Base-by-base conservation (phyloP, 2,113 vertebrate species). In the Chloroceryle aenea region DNA sequence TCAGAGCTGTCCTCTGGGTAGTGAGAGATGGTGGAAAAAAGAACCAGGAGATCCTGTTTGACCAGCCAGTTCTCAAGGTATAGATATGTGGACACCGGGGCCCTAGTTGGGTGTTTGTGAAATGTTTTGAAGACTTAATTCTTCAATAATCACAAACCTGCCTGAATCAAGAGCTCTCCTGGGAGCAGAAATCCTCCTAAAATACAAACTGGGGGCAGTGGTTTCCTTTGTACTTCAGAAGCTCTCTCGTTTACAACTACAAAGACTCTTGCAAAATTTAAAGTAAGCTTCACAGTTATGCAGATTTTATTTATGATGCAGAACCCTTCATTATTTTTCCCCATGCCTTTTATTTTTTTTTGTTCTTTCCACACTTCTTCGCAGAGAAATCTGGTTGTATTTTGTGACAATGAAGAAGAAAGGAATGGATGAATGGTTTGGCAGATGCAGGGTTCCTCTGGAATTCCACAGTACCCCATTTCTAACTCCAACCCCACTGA, bases 361-460 rank as follows among this genome's bases (percentile, higher is more conserved):
- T 42, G 11, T 25, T 27, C 13, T 64, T 48, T n/a, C 45, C 23
- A 26, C 22, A 23, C 2, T 15, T 88, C 43, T 64, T 72, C 72
- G 78, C 63, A 62, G n/a, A 62, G 61, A 48, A 69, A 45, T 17
- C 69, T 69, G 76, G 38, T 55, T 89, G n/a, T n/a, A 23, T 87
- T 71, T 78, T 36, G 76, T 85, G 93, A 75, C 69, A 72, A 85
- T 27, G 77, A 74, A 63, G 89, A 66, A 69, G 40, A 27, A 32
- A 92, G 8, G 73, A 66, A 87, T 59, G 91, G 59, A 90, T 76
- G 91, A 55, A 69, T n/a, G 84, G n/a, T 27, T n/a, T 55, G 87
- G 74, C 68, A 89, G 87, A 85, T 45, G 87, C 21, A 32, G 93
- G 45, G 21, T 27, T 64, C 61, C 26, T 26, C 18, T 27, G 64